phyloP scores from a whole-genome alignment of 2,888 invertebrate species.

The Dryococelus australis region DNA sequence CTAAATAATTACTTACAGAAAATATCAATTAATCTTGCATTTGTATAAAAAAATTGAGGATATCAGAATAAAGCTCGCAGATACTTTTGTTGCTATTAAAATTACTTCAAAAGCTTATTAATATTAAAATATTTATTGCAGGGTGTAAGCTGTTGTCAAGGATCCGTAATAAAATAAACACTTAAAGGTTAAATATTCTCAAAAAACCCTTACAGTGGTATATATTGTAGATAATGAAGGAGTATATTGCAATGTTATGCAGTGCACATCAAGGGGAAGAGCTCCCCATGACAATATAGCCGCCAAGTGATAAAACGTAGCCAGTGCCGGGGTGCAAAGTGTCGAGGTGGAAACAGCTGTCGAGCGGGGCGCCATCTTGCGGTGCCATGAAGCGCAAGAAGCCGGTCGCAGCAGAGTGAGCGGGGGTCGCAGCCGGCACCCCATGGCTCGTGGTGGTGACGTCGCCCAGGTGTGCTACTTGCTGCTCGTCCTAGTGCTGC shows the following conservation, averaged over 20 bases:
- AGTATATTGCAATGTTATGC: neutral
- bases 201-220: too few species aligned
- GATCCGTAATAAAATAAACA: too few species aligned
- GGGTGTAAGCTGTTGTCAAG: too few species aligned
- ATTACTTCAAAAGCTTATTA: too few species aligned
- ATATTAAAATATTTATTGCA: too few species aligned
- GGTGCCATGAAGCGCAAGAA: conserved; percentile 4
- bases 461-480: neutral
- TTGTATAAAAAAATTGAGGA: too few species aligned
- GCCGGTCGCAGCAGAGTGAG: conserved; percentile 18
- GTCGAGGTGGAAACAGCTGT: neutral
- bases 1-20: too few species aligned
- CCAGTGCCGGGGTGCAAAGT: neutral
- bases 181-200: too few species aligned
- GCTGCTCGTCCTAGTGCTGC: conserved; percentile 31
- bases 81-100: too few species aligned
- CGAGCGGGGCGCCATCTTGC: conserved; percentile 25
- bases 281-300: neutral
- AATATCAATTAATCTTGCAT: too few species aligned
- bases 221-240: too few species aligned
- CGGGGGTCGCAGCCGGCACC: conserved; percentile 30
- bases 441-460: conserved; percentile 36
- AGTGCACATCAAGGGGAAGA: neutral
- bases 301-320: neutral
- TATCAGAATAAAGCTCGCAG: too few species aligned